phyloP scores from a whole-genome alignment of 2,888 invertebrate species.

The Formica aserva region DNA sequence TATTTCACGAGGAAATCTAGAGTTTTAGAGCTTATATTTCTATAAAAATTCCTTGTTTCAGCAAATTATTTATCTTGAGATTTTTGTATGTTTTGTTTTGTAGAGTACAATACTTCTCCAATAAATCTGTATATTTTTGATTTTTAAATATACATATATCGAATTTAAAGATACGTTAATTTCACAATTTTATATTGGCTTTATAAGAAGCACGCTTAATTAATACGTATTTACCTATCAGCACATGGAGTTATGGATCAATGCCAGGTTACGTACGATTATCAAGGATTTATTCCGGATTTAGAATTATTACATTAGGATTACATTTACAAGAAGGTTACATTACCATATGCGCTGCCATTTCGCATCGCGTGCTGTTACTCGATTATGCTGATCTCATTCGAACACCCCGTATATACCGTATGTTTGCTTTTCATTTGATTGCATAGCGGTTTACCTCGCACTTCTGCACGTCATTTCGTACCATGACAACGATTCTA shows the following conservation, averaged over 20 bases:
- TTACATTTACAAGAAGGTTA: conserved; percentile 43
- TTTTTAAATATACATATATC: background rate
- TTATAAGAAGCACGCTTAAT: background rate
- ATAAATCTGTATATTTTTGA: background rate
- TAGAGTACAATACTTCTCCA: background rate
- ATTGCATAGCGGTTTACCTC: conserved; percentile 48
- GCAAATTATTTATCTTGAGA: background rate
- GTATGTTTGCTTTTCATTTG: conserved; percentile 50
- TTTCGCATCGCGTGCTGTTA: conserved; percentile 24
- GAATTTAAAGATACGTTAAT: background rate
- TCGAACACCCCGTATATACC: conserved; percentile 27
- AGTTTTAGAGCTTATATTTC: background rate
- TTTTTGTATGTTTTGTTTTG: background rate
- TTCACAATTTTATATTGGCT: background rate
- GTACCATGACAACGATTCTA: conserved; percentile 45
- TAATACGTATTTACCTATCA: conserved; percentile 6
- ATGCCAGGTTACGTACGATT: background rate
- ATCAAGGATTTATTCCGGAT: conserved; percentile 33
- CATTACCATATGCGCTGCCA: conserved; percentile 25
- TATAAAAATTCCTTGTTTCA: background rate
- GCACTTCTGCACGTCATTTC: conserved; percentile 47
- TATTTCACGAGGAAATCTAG: conserved; percentile 5
- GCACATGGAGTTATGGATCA: background rate
- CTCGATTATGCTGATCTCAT: conserved; percentile 48
- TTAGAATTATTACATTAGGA: conserved; percentile 38